Conservation (phyloP, 2,888 invertebrate species). For the Tinea semifulvella region DNA sequence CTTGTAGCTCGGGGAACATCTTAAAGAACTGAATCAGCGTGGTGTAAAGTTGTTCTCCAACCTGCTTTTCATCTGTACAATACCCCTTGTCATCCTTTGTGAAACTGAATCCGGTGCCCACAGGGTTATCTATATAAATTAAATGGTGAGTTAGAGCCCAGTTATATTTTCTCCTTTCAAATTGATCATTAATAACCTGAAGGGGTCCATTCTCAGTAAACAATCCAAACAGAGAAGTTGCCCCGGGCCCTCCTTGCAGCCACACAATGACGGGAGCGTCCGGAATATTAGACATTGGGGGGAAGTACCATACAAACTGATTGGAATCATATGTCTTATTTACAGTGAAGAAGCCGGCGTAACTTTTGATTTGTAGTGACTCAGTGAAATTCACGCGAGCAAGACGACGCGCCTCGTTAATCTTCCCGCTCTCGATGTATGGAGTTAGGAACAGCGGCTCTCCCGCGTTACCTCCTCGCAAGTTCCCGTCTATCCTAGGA, state of each 20-base stretch:
- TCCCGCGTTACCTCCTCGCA: conserved; percentile 45
- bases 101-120: conserved; percentile 92
- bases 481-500: conserved; percentile 37
- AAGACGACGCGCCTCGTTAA: conserved; percentile 68
- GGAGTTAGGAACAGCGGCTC: conserved; percentile 81
- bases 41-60: conserved; percentile 81
- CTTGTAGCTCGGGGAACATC: conserved; percentile 78
- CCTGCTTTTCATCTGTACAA: conserved; percentile 79
- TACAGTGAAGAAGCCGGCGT: conserved; percentile 87
- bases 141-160: conserved; percentile 85
- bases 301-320: conserved; percentile 93
- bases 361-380: conserved; percentile 70
- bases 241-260: conserved; percentile 89
- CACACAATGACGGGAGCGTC: conserved; percentile 80
- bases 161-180: conserved; percentile 73
- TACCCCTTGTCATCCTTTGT: conserved; percentile 80
- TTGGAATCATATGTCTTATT: conserved; percentile 80
- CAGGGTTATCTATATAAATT: conserved; percentile 93
- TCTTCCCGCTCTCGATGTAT: conserved; percentile 74
- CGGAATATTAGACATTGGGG: conserved; percentile 67
- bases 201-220: conserved; percentile 87
- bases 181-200: conserved; percentile 35
- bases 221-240: conserved; percentile 80
- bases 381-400: conserved; percentile 68
- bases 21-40: conserved; percentile 84